Evolutionary conservation across 2,113 vertebrate genomes (phyloP).

Genomic region (Hyperopisus bebe): DNA sequence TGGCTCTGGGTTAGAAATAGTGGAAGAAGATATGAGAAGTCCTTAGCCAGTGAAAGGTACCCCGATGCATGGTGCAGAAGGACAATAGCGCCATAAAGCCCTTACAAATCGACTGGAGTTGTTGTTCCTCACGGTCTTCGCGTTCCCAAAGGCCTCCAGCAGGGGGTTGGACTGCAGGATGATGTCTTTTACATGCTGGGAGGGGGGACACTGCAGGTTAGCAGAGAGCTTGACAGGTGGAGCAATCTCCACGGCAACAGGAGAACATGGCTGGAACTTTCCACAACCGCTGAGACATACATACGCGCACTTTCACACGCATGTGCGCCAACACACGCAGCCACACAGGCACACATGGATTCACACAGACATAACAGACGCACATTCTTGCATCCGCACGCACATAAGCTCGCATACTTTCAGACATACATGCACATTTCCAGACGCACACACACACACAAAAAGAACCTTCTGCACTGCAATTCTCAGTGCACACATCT

Average conservation of each 20-base stretch:
- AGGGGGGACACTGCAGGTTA: conserved; percentile 33
- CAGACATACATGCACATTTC: neutral
- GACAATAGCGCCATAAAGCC: conserved; percentile 13
- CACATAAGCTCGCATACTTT: neutral
- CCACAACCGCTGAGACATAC: conserved; percentile 18
- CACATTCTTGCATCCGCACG: neutral
- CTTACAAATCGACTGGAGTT: conserved; percentile 98
- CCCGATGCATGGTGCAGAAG: conserved; percentile 13
- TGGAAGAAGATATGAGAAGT: neutral
- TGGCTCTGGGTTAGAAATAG: neutral
- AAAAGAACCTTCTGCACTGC: conserved; percentile 40
- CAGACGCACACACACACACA: conserved; percentile 15
- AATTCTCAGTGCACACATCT: conserved; percentile 48
- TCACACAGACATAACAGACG: neutral
- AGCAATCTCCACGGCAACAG: conserved; percentile 32
- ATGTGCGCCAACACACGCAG: neutral
- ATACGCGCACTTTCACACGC: neutral
- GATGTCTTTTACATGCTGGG: conserved; percentile 94
- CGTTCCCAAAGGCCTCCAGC: conserved; percentile 92
- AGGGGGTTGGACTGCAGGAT: conserved; percentile 95
- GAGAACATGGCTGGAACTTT: conserved; percentile 43
- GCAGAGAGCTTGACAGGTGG: conserved; percentile 16
- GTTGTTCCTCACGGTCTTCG: conserved; percentile 96
- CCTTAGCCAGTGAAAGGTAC: neutral
- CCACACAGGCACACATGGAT: neutral